A percentile compares a stretch with the other conserved stretches of the same genome.
phyloP scores from a whole-genome alignment of 2,113 vertebrate genomes.

The Larimichthys polyactis region DNA sequence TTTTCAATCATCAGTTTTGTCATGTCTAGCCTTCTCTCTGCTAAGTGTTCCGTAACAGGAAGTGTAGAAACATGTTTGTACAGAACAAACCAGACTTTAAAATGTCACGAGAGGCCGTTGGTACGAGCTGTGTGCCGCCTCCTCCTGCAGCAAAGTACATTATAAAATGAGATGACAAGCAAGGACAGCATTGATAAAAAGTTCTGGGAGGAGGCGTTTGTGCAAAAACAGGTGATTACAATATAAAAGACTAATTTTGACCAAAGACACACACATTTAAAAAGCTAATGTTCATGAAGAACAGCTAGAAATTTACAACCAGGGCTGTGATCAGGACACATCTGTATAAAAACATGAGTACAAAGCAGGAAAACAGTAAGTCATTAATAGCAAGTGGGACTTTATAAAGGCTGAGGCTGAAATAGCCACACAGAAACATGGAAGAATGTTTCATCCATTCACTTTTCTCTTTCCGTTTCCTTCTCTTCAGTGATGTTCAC shows the following conservation, averaged over 20 bases:
- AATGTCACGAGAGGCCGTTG: not conserved
- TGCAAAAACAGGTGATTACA: slow-evolving; percentile 62
- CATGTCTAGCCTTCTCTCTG: not conserved
- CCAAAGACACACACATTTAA: not conserved
- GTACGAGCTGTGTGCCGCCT: not conserved
- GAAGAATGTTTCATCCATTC: slow-evolving; percentile 5
- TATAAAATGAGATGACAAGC: slow-evolving; percentile 63
- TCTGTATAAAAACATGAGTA: slow-evolving; percentile 12
- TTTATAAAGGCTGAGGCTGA: not conserved
- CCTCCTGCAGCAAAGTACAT: slow-evolving; percentile 37
- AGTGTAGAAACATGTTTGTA: not conserved
- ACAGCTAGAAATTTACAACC: slow-evolving; percentile 40
- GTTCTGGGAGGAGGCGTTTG: slow-evolving; percentile 41
- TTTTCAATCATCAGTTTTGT: not conserved
- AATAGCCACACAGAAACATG: not conserved
- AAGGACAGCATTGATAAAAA: slow-evolving; percentile 56
- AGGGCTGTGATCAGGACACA: slow-evolving; percentile 2
- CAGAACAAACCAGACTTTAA: slow-evolving; percentile 11
- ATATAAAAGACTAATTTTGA: slow-evolving; percentile 37
- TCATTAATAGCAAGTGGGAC: not conserved
- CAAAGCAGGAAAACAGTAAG: slow-evolving; percentile 13
- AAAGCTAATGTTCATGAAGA: slow-evolving; percentile 16
- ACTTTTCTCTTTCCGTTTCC: slow-evolving; percentile 11
- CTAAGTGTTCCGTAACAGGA: not conserved
- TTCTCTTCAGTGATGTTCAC: not conserved